phyloP scores from a whole-genome alignment of 2,888 invertebrate genomes.

The Nephrocerus scutellatus region DNA sequence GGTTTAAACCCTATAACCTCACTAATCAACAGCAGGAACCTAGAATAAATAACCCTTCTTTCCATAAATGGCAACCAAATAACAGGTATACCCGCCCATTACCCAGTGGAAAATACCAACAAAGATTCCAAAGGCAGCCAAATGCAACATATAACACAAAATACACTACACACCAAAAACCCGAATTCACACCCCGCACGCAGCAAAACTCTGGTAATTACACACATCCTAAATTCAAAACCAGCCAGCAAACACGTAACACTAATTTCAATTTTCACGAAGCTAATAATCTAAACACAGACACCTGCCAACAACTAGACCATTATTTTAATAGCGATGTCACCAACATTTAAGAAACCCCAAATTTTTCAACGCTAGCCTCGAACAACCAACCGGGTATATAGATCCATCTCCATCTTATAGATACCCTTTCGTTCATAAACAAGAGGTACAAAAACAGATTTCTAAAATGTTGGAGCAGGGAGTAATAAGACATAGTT shows the following conservation, averaged over 20 bases:
- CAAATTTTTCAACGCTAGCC: slow-evolving; percentile 7
- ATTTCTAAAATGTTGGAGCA: too few relatives aligned
- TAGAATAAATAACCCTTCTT: not conserved
- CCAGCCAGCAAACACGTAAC: slow-evolving; percentile 3
- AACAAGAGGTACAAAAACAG: too few relatives aligned
- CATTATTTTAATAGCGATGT: slow-evolving; percentile 1
- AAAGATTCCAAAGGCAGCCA: too few relatives aligned
- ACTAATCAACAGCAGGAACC: not conserved
- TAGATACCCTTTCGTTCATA: too few relatives aligned
- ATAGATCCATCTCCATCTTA: too few relatives aligned
- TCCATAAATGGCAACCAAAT: not conserved
- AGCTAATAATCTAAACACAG: not conserved
- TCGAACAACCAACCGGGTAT: slow-evolving; percentile 9
- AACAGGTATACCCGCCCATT: slow-evolving; percentile 1
- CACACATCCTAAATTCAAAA: slow-evolving; percentile 4
- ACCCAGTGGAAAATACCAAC: not conserved
- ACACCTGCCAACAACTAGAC: slow-evolving; percentile 4
- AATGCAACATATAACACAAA: too few relatives aligned
- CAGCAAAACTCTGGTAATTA: too few relatives aligned
- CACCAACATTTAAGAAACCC: slow-evolving; percentile 2
- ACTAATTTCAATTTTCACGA: slow-evolving; percentile 11
- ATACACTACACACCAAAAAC: too few relatives aligned
- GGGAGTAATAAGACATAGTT: too few relatives aligned
- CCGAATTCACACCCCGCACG: too few relatives aligned
- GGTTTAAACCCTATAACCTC: slow-evolving; percentile 6